These are phyloP conservation scores for Aculops lycopersici DNA, from an alignment of 1,140 invertebrate species.

Conservation along the genomic window DNA sequence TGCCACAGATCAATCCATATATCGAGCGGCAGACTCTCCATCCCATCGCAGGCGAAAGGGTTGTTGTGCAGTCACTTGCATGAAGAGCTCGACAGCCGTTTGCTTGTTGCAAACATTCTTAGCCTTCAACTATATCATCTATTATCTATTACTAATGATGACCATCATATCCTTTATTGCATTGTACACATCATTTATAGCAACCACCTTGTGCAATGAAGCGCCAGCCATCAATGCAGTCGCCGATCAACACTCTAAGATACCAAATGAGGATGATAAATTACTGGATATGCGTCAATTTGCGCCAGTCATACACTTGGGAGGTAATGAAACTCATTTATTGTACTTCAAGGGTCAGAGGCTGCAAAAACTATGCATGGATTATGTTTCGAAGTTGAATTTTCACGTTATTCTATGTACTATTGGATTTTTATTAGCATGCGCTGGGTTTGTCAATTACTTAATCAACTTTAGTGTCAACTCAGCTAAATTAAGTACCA, in stretches of 20 bases:
- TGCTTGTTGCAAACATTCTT: conserved; percentile 3
- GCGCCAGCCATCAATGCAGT: conserved; percentile 1
- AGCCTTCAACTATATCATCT: conserved; percentile 6
- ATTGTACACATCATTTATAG: conserved; percentile 5
- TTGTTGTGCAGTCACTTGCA: background rate
- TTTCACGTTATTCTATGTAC: conserved; percentile 5
- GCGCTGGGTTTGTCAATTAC: conserved; percentile 5
- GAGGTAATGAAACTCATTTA: conserved; percentile 6
- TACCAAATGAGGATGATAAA: conserved; percentile 3
- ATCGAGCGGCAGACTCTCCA: background rate
- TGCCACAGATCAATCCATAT: conserved; percentile 2
- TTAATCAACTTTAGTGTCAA: conserved; percentile 7
- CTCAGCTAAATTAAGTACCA: conserved; percentile 4
- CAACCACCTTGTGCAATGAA: conserved; percentile 5
- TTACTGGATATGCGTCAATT: conserved; percentile 7
- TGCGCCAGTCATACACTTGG: conserved; percentile 4
- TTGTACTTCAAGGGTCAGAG: conserved; percentile 7
- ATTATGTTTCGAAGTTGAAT: conserved; percentile 5
- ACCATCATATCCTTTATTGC: conserved; percentile 2
- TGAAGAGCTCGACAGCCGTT: conserved; percentile 1
- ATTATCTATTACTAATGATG: conserved; percentile 1
- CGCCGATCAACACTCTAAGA: background rate
- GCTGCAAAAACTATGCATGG: conserved; percentile 8
- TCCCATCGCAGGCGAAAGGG: background rate
- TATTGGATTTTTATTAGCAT: conserved; percentile 1